Base-by-base conservation (phyloP, 2,113 vertebrate species). In the Boulengerochromis microlepis region DNA sequence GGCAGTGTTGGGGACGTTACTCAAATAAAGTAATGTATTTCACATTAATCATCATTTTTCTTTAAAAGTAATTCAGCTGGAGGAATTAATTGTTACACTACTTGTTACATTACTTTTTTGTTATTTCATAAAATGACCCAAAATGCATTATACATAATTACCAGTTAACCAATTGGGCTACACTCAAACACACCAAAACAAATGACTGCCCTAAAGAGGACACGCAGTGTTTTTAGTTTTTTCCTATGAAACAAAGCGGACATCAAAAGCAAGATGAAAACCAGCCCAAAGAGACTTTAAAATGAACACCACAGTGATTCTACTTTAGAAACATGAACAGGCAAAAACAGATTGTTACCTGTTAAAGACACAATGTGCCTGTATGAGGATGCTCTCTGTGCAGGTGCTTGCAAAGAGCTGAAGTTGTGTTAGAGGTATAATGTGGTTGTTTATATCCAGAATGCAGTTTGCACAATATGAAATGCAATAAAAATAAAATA, bases 401-500 rank as follows among this genome's bases (percentile, higher is more conserved):
- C 64, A 69, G 64, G n/a, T 40, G n/a, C 35, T 69, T 69, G 35
- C 64, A 40, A 15, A 24, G 35, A 40, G n/a, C 35, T 40, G n/a
- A 69, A 52, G 50, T n/a, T 52, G 18, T n/a, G 50, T 52, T 52
- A 52, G 8, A 4, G 18, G 18, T 69, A 40, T 22, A 40, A 69
- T 69, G n/a, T 40, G 11, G 7, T 69, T 69, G n/a, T 40, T 69
- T 69, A 13, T 9, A 22, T 69, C 7, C 35, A 40, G n/a, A 40
- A 69, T 40, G 35, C 64, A 40, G 35, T 69, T 69, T 69, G 64
- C 35, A 69, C n/a, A 69, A 38, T 69, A 69, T 38, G 33, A 69
- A 69, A 69, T 69, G n/a, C 64, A 24, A 69, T 40, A 24, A 40
- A 69, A 69, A 40, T 40, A 24, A 40, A 69, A 69, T 22, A 45